phyloP scores from a whole-genome alignment of 2,797 vertebrate species.

The Pipistrellus kuhlii region DNA sequence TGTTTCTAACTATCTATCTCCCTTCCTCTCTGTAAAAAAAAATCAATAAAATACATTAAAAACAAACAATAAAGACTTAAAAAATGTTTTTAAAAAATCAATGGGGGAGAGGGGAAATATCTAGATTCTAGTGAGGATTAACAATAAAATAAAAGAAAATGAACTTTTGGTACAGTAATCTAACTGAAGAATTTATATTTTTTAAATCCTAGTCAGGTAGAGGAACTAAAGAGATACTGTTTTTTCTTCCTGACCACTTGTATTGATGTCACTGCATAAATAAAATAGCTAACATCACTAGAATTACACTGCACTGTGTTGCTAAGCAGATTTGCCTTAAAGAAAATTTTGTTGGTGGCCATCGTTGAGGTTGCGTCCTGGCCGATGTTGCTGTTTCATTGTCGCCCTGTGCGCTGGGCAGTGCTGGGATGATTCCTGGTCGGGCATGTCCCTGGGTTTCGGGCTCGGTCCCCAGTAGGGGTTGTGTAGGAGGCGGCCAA shows the following conservation, averaged over 20 bases:
- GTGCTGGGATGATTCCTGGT: background rate
- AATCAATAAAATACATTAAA: no score
- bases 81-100: no score
- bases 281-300: background rate
- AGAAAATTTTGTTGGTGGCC: background rate
- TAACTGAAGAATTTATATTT: constrained; percentile 32
- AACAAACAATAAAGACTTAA: no score
- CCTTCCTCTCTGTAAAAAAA: no score
- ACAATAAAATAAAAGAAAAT: constrained; percentile 1
- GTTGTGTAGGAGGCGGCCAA: background rate
- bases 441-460: background rate
- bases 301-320: background rate
- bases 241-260: constrained; percentile 35
- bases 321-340: constrained; percentile 34
- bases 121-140: no score
- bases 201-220: background rate
- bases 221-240: background rate
- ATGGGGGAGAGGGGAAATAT: no score
- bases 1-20: no score
- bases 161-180: constrained; percentile 18
- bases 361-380: background rate
- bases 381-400: background rate
- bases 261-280: constrained; percentile 22
- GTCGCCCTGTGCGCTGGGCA: background rate
- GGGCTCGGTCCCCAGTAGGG: background rate